These are phyloP conservation scores for Chiridota heheva DNA, from an alignment of 35 echinoderm and acorn worm genomes.

Conservation along the genomic window DNA sequence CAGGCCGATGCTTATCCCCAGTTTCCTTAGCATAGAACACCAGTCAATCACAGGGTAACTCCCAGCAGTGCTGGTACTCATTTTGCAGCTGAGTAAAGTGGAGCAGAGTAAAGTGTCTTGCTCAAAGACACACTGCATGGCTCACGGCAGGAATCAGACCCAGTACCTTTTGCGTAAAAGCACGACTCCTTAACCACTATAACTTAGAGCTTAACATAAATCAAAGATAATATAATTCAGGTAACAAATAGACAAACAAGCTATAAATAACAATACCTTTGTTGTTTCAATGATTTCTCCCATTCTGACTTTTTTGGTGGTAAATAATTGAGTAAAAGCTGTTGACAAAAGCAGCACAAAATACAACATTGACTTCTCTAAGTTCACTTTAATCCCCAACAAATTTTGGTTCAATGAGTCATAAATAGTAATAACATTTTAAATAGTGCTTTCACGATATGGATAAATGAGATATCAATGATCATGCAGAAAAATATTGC, in stretches of 20 bases:
- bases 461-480: background rate
- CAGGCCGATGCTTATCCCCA: too few relatives aligned
- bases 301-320: conserved; percentile 55
- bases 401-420: background rate
- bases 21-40: background rate
- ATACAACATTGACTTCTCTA: background rate
- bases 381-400: background rate
- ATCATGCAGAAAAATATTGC: too few relatives aligned
- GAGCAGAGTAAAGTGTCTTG: too few relatives aligned
- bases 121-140: background rate
- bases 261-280: conserved; percentile 50
- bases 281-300: conserved; percentile 50
- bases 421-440: background rate
- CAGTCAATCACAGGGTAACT: too few relatives aligned
- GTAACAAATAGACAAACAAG: background rate
- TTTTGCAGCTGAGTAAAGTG: too few relatives aligned
- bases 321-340: conserved; percentile 83
- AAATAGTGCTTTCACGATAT: too few relatives aligned
- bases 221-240: background rate
- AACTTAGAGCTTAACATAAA: background rate
- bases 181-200: background rate
- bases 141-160: background rate
- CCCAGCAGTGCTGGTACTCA: too few relatives aligned
- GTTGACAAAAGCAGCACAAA: conserved; percentile 2
- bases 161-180: background rate